Conservation (phyloP, 2,888 invertebrate genomes). For the Meghimatium bilineatum region DNA sequence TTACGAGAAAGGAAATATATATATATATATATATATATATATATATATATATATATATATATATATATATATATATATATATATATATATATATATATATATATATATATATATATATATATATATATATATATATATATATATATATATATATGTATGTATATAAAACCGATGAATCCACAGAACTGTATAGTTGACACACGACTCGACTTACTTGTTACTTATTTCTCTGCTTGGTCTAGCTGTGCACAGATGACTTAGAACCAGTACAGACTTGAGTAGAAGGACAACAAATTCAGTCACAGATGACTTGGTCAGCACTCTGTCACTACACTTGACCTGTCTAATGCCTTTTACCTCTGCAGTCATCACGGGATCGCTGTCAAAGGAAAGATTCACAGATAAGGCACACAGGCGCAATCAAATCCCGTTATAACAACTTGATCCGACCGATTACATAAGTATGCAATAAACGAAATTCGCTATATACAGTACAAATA, state of each 20-base stretch:
- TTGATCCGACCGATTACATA: not conserved
- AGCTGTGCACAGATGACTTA: not conserved
- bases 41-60: too few relatives aligned
- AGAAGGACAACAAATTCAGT: not conserved
- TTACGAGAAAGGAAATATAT: too few relatives aligned
- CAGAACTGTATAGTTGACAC: too few relatives aligned
- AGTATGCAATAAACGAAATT: too few relatives aligned
- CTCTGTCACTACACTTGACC: not conserved
- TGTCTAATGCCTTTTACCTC: not conserved
- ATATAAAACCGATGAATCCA: not conserved
- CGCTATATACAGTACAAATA: too few relatives aligned
- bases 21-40: too few relatives aligned
- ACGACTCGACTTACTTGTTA: not conserved
- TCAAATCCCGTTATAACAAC: too few relatives aligned
- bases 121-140: not conserved
- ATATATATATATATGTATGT: not conserved
- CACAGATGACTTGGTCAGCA: not conserved
- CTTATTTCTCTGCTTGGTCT: not conserved
- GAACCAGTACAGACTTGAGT: constrained; percentile 1
- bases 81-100: not conserved
- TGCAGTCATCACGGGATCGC: not conserved
- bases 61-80: not conserved
- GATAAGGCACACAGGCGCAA: too few relatives aligned
- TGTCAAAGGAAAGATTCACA: not conserved
- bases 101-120: not conserved